These are phyloP conservation scores for Neoitamus cyanurus DNA, from an alignment of 2,888 invertebrate genomes.

Conservation along the genomic window DNA sequence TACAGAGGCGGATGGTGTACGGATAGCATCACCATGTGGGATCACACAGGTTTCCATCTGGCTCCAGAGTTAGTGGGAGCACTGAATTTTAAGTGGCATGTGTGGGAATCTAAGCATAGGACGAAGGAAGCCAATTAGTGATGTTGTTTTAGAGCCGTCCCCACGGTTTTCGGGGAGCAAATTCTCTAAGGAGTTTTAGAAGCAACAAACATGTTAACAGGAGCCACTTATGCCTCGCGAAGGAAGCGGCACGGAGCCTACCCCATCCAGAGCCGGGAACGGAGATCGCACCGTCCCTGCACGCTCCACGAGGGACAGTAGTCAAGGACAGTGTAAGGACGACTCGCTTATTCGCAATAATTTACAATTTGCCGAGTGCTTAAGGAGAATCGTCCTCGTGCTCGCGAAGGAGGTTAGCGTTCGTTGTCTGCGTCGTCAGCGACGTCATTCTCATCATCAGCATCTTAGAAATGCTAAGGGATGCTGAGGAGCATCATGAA, in stretches of 20 bases:
- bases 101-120: background rate
- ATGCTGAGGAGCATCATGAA: background rate
- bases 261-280: background rate
- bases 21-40: background rate
- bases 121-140: conserved; percentile 16
- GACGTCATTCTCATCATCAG: background rate
- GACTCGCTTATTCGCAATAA: conserved; percentile 6
- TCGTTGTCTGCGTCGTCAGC: background rate
- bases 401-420: background rate
- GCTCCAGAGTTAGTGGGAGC: background rate
- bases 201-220: conserved; percentile 33
- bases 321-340: conserved; percentile 16
- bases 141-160: background rate
- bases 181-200: conserved; percentile 1
- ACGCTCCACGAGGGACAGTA: background rate
- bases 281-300: background rate
- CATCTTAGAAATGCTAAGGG: background rate
- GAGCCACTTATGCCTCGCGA: conserved; percentile 5
- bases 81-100: conserved; percentile 27
- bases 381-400: background rate
- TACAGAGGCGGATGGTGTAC: background rate
- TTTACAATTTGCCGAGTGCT: conserved; percentile 28
- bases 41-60: background rate
- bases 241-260: background rate
- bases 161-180: background rate